Conservation (phyloP, 2,113 vertebrate genomes). For the Willisornis vidua region DNA sequence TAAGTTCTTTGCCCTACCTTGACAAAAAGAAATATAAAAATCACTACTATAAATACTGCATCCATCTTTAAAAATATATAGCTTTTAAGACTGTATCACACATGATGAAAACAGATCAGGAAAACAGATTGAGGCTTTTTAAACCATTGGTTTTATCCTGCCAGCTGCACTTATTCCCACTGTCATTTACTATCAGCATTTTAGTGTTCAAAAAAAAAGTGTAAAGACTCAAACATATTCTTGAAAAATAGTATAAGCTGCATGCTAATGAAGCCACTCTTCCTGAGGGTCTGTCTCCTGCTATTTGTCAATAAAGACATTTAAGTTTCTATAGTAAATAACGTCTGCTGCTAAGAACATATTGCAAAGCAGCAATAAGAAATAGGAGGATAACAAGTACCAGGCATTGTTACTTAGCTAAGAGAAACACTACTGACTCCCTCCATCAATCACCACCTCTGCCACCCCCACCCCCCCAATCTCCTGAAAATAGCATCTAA, state of each 20-base stretch:
- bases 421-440: background rate
- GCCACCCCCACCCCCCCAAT: background rate
- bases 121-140: conserved; percentile 66
- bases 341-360: conserved; percentile 40
- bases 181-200: conserved; percentile 59
- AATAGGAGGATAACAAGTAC: conserved; percentile 25
- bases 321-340: conserved; percentile 54
- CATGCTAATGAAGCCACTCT: conserved; percentile 50
- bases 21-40: conserved; percentile 39
- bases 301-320: conserved; percentile 62
- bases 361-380: conserved; percentile 4
- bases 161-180: conserved; percentile 52
- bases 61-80: conserved; percentile 32
- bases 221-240: conserved; percentile 42
- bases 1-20: conserved; percentile 31
- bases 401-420: conserved; percentile 32
- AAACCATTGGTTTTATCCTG: conserved; percentile 53
- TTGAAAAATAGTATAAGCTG: conserved; percentile 40
- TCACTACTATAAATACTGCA: conserved; percentile 11
- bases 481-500: background rate
- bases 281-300: conserved; percentile 56
- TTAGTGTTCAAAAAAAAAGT: conserved; percentile 23
- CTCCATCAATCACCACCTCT: background rate
- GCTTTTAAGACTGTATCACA: conserved; percentile 27
- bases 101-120: conserved; percentile 51